Conservation (phyloP, 1,140 invertebrate species). For the Telenomus remus region DNA sequence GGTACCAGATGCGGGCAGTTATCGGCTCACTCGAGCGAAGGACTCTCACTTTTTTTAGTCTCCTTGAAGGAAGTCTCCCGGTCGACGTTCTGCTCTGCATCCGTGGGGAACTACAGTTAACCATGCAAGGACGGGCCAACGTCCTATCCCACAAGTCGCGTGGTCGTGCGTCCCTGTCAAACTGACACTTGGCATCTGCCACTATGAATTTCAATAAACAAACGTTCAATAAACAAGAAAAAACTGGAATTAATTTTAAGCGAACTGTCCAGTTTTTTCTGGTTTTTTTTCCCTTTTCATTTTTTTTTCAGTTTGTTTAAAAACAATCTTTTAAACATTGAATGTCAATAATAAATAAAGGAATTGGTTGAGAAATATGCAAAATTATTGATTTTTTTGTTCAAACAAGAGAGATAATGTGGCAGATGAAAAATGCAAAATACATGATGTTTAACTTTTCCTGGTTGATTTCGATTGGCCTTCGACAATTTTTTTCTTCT, state of each 20-base stretch:
- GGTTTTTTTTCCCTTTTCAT: no score
- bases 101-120: conserved; percentile 71
- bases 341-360: neutral
- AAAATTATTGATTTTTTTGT: no score
- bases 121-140: conserved; percentile 68
- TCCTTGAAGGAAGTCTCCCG: conserved; percentile 70
- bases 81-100: conserved; percentile 69
- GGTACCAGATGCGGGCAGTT: conserved; percentile 59
- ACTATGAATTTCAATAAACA: neutral
- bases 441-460: conserved; percentile 47
- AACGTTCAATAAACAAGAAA: neutral
- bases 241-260: no score
- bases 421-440: conserved; percentile 41
- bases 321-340: conserved; percentile 1
- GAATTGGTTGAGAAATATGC: no score
- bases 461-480: conserved; percentile 56
- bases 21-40: conserved; percentile 64
- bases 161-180: conserved; percentile 23
- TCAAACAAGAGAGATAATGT: no score
- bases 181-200: conserved; percentile 17
- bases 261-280: no score
- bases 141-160: conserved; percentile 62
- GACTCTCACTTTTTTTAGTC: conserved; percentile 72
- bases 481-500: conserved; percentile 36
- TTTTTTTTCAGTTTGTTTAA: no score